phyloP scores from a whole-genome alignment of 2,888 invertebrate species.

The Drosophila vallismaia region DNA sequence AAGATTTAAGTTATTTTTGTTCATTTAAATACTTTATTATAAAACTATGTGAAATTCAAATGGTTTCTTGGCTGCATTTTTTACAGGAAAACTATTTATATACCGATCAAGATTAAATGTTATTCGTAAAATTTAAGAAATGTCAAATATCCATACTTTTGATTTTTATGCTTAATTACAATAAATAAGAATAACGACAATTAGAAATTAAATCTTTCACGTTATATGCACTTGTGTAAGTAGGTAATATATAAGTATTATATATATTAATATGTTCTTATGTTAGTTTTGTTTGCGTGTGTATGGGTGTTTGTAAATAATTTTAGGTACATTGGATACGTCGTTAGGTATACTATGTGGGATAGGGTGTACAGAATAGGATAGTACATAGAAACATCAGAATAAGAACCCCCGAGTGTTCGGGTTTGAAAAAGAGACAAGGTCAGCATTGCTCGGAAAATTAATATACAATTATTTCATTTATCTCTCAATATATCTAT shows the following conservation, averaged over 20 bases:
- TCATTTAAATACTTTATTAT: constrained; percentile 60
- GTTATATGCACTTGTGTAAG: constrained; percentile 35
- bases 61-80: constrained; percentile 50
- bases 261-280: constrained; percentile 36
- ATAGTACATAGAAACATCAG: constrained; percentile 13
- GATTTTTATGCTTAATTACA: constrained; percentile 63
- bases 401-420: constrained; percentile 16
- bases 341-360: constrained; percentile 58
- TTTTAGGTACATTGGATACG: constrained; percentile 72
- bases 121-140: constrained; percentile 42
- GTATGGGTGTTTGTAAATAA: constrained; percentile 42
- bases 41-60: constrained; percentile 69
- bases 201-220: constrained; percentile 54
- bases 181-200: constrained; percentile 69
- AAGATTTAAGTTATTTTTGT: not conserved
- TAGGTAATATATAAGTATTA: constrained; percentile 11
- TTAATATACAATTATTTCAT: constrained; percentile 31
- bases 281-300: constrained; percentile 41
- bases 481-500: constrained; percentile 33
- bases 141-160: constrained; percentile 38
- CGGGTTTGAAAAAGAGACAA: constrained; percentile 19
- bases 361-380: constrained; percentile 26
- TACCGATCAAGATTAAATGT: constrained; percentile 53
- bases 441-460: constrained; percentile 13
- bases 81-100: constrained; percentile 65